These are phyloP conservation scores for Diadema setosum DNA, from an alignment of 35 echinoderm and acorn worm species.

Conservation along the genomic window DNA sequence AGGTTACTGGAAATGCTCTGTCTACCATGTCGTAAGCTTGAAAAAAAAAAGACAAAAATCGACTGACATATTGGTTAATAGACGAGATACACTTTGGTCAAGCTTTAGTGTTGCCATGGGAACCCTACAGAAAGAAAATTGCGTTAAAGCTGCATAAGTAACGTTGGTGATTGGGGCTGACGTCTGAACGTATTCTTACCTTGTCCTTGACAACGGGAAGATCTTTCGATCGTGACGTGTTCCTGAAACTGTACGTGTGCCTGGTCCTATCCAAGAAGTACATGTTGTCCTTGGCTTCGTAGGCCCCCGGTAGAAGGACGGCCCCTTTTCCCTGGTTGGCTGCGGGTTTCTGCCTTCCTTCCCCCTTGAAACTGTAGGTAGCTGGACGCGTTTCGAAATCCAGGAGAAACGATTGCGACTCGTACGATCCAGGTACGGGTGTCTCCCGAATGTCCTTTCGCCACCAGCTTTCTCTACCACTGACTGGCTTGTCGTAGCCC, in stretches of 20 bases:
- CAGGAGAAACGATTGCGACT: conserved; percentile 52
- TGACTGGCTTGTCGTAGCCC: conserved; percentile 67
- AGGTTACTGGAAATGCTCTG: too few relatives aligned
- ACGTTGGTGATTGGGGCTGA: background rate
- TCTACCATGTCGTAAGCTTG: too few relatives aligned
- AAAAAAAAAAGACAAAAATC: too few relatives aligned
- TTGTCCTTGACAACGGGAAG: conserved; percentile 82
- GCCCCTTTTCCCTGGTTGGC: conserved; percentile 53
- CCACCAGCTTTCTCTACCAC: conserved; percentile 91
- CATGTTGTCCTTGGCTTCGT: conserved; percentile 70
- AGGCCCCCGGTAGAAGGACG: conserved; percentile 79
- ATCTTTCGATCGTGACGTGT: conserved; percentile 63
- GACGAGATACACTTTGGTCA: too few relatives aligned
- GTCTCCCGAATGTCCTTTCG: conserved; percentile 85
- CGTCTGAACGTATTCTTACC: conserved; percentile 16
- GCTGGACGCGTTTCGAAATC: conserved; percentile 81
- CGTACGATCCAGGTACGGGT: conserved; percentile 88
- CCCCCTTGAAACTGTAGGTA: conserved; percentile 88
- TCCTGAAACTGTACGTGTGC: conserved; percentile 83
- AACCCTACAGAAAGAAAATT: too few relatives aligned
- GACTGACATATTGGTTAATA: too few relatives aligned
- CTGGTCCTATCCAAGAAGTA: conserved; percentile 50
- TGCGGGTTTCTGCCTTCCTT: conserved; percentile 80
- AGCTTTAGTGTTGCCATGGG: too few relatives aligned
- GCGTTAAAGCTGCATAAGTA: too few relatives aligned